phyloP scores from a whole-genome alignment of 2,113 vertebrate species.

The Charina bottae region DNA sequence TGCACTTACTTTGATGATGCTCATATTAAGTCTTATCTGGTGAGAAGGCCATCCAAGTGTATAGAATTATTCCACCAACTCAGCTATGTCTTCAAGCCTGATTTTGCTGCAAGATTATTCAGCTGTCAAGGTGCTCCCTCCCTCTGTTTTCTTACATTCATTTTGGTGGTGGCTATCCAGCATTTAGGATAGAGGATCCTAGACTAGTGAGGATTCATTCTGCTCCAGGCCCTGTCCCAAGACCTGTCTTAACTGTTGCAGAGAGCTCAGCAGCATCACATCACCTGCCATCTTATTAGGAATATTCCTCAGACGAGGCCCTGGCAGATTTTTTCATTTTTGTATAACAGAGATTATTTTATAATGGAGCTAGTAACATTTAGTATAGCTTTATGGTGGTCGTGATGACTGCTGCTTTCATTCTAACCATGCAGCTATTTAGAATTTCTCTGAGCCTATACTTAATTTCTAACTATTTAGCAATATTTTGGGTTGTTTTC shows the following conservation, averaged over 20 bases:
- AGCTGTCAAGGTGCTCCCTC: not conserved
- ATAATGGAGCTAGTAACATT: not conserved
- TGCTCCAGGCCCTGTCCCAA: not conserved
- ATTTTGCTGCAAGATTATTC: not conserved
- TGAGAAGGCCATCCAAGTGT: not conserved
- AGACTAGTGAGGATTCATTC: not conserved
- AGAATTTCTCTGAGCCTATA: not conserved
- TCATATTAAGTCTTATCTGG: not conserved
- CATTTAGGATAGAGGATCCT: not conserved
- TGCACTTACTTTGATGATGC: not conserved
- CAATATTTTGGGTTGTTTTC: not conserved
- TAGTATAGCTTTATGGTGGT: not conserved
- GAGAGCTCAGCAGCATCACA: not conserved
- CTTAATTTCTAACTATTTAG: slow-evolving; percentile 1
- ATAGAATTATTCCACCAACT: not conserved
- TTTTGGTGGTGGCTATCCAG: not conserved
- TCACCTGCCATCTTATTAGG: not conserved
- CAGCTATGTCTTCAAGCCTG: not conserved
- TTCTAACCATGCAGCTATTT: not conserved
- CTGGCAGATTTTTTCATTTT: not conserved
- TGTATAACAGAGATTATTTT: not conserved
- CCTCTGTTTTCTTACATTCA: not conserved
- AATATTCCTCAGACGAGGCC: not conserved
- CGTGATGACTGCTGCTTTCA: not conserved
- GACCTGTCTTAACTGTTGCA: not conserved